These are phyloP conservation scores for Trachelus iudaicus DNA, from an alignment of 2,888 invertebrate species.

Conservation along the genomic window DNA sequence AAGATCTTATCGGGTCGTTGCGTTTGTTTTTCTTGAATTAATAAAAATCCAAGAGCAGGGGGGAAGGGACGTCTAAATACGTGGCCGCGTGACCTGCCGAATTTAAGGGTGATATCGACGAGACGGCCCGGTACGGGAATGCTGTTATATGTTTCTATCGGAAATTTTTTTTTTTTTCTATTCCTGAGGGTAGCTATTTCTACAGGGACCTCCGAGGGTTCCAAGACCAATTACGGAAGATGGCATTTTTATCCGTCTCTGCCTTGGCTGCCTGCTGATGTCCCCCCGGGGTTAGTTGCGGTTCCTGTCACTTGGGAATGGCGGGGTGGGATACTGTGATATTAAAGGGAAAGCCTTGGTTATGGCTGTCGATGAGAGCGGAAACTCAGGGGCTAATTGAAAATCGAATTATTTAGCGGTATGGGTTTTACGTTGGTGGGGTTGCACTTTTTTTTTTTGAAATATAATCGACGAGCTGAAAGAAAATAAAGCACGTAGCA, in stretches of 20 bases:
- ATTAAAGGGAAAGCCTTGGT: not conserved
- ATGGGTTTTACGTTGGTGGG: not conserved
- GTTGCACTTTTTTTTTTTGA: not conserved
- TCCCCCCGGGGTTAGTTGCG: not conserved
- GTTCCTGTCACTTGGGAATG: not conserved
- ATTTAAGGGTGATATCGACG: not conserved
- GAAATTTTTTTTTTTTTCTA: not conserved
- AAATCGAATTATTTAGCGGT: conserved; percentile 45
- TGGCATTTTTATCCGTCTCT: not conserved
- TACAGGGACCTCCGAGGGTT: not conserved
- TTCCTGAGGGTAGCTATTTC: not conserved
- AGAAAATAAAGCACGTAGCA: not conserved
- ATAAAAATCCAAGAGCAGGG: not conserved
- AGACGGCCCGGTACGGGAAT: not conserved
- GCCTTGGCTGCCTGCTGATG: not conserved
- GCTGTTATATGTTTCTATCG: not conserved
- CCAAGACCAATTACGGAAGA: not conserved
- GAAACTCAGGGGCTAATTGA: conserved; percentile 36
- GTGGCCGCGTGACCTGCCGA: not conserved
- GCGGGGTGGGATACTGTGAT: not conserved
- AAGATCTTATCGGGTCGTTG: not conserved
- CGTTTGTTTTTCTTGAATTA: not conserved
- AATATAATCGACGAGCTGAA: not conserved
- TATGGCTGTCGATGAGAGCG: not conserved
- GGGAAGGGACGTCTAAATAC: not conserved